These are phyloP conservation scores for Pristis pectinata DNA, from an alignment of 2,797 vertebrate genomes.

Conservation along the genomic window DNA sequence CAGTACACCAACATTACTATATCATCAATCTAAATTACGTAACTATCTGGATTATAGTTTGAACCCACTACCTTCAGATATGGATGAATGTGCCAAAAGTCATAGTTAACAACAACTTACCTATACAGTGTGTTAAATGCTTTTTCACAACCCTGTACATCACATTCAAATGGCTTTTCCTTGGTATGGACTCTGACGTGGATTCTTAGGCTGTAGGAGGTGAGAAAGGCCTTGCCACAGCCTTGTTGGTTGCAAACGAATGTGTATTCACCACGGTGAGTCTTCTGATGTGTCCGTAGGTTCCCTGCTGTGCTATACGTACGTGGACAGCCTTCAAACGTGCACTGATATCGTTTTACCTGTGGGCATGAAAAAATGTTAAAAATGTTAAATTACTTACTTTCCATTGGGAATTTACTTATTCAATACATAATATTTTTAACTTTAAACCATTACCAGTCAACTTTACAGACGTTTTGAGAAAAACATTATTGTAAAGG, in stretches of 20 bases:
- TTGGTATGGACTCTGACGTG: conserved; percentile 97
- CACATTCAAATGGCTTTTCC: conserved; percentile 98
- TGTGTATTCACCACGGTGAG: conserved; percentile 91
- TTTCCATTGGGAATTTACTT: background rate
- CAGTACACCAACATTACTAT: background rate
- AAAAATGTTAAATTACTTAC: conserved; percentile 28
- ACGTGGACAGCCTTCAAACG: conserved; percentile 90
- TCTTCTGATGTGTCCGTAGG: conserved; percentile 95
- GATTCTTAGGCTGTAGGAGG: conserved; percentile 97
- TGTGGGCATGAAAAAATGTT: conserved; percentile 45
- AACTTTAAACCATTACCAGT: background rate
- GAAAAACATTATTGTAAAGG: background rate
- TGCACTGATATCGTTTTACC: conserved; percentile 99
- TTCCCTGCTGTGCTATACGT: conserved; percentile 98
- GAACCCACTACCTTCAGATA: background rate
- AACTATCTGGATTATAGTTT: background rate
- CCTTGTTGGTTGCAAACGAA: conserved; percentile 97
- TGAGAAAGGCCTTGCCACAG: conserved; percentile 97
- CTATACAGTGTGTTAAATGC: conserved; percentile 95
- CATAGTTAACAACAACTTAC: conserved; percentile 50
- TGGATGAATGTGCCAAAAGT: too few relatives aligned
- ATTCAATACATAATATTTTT: background rate
- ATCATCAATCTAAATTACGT: background rate
- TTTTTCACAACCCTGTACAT: conserved; percentile 95
- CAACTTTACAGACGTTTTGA: background rate